phyloP scores from a whole-genome alignment of 1,140 invertebrate species.

The Macrobrachium rosenbergii region DNA sequence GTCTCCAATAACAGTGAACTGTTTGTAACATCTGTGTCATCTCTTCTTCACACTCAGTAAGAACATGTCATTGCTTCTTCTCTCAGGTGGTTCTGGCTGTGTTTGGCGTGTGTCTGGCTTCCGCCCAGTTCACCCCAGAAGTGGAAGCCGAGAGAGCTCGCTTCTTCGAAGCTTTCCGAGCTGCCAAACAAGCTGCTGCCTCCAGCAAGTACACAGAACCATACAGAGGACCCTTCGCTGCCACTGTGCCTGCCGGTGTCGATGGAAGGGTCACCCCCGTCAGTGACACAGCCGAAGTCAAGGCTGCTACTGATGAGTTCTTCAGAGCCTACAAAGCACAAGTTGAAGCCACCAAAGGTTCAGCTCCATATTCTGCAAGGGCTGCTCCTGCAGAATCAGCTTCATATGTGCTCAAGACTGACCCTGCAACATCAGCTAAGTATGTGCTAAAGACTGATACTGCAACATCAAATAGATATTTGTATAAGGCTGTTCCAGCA shows the following conservation, averaged over 20 bases:
- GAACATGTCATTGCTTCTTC: too few species aligned
- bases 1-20: too few species aligned
- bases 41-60: too few species aligned
- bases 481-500: too few species aligned
- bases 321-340: constrained; percentile 1
- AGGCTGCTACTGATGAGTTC: background rate
- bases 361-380: too few species aligned
- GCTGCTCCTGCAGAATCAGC: too few species aligned
- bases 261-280: background rate
- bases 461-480: too few species aligned
- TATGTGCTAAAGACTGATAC: too few species aligned
- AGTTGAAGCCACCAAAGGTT: background rate
- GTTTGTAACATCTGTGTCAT: too few species aligned
- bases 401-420: too few species aligned
- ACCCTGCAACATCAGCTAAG: too few species aligned
- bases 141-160: background rate
- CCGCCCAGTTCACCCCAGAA: background rate
- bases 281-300: background rate
- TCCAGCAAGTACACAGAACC: background rate
- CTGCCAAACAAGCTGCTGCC: background rate
- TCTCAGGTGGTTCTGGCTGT: background rate
- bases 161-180: background rate
- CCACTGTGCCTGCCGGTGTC: background rate
- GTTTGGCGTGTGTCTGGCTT: background rate
- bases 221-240: background rate